Evolutionary conservation across 2,797 vertebrate genomes (phyloP), one percentile per base, ranked within the genome.

Genomic region (Syngnathus acus): DNA sequence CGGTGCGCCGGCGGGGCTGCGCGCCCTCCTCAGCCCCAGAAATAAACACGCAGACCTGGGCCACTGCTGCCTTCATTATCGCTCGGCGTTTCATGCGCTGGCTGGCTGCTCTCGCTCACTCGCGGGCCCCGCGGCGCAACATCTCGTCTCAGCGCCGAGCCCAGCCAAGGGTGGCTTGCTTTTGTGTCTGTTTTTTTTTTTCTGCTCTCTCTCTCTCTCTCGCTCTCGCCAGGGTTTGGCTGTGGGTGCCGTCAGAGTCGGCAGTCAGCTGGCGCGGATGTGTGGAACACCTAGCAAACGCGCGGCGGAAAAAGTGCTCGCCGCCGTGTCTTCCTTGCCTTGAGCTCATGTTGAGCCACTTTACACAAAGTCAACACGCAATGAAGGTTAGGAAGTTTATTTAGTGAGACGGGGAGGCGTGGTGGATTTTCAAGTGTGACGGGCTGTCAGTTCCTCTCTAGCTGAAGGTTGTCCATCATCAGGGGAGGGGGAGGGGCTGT

Each of bases 1-100:
- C 87, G 82, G 82, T 86, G 83, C 64, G 88, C 90, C 89, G 88
- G 80, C 83, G 89, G 88, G 88, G 81, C 83, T 86, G 84, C 65
- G 85, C 83, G 84, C 89, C 87, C 86, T 62, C 79, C 86, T 89
- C 88, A 86, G 88, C 86, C 88, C 87, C 89, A 90, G 87, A 91
- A 91, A 92, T 90, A 90, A 90, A 91, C 87, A 89, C 88, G 84
- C 81, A 88, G 87, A 88, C 88, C 88, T 80, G 88, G 85, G 87
- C 86, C 87, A 85, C 86, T 88, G 85, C 87, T 89, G 86, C 87
- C 88, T 90, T 91, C 89, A 91, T 92, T 92, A 92, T 87, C 87
- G 77, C 87, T 88, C 82, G 88, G 89, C 89, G 82, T 91, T 89
- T 90, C 86, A 87, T 87, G 84, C 84, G 77, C 87, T 86, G 82